phyloP scores from a whole-genome alignment of 2,888 invertebrate genomes.

The Brenthis hecate region DNA sequence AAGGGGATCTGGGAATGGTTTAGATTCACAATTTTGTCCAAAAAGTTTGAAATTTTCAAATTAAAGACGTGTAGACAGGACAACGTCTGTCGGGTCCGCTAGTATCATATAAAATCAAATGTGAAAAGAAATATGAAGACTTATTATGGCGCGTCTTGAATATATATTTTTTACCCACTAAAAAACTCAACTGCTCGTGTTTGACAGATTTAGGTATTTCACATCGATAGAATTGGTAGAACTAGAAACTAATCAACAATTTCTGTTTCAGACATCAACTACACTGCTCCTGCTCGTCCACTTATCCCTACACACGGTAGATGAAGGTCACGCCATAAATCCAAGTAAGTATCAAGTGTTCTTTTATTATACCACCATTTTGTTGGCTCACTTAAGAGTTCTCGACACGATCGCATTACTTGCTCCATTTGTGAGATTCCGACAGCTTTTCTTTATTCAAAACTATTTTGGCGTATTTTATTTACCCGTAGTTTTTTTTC shows the following conservation, averaged over 20 bases:
- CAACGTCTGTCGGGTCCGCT: no score
- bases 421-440: slow-evolving; percentile 20
- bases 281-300: slow-evolving; percentile 69
- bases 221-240: not conserved
- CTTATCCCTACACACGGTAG: slow-evolving; percentile 76
- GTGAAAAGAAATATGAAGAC: no score
- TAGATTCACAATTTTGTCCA: no score
- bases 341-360: slow-evolving; percentile 62
- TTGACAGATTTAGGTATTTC: not conserved
- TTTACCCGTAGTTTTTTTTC: no score
- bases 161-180: no score
- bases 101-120: no score
- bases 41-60: no score
- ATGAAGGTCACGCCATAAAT: slow-evolving; percentile 75
- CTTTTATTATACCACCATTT: slow-evolving; percentile 25
- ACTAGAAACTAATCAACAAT: slow-evolving; percentile 1
- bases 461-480: no score
- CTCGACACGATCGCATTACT: slow-evolving; percentile 27
- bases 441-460: slow-evolving; percentile 1
- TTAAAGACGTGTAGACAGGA: no score
- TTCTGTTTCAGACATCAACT: slow-evolving; percentile 63
- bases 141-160: no score
- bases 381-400: slow-evolving; percentile 26
- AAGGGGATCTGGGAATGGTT: no score
- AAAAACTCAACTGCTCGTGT: not conserved